Conservation (phyloP, 2,888 invertebrate genomes). For the Monochamus alternatus region DNA sequence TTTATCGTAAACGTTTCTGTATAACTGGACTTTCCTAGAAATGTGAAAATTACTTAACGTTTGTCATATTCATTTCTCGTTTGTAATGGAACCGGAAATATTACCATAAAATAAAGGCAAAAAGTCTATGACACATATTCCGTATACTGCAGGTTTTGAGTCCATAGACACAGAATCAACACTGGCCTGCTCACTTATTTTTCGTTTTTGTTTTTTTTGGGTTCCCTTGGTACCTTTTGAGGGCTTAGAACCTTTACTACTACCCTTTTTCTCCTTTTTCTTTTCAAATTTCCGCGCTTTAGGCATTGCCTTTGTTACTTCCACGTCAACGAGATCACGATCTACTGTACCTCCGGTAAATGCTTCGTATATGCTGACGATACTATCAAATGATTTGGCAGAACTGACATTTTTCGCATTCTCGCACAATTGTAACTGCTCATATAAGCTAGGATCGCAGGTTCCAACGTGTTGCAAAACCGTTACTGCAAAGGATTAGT, state of each 20-base stretch:
- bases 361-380: constrained; percentile 60
- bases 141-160: constrained; percentile 46
- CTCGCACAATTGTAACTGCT: constrained; percentile 52
- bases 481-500: constrained; percentile 52
- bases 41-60: not conserved
- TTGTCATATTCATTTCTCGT: not conserved
- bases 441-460: constrained; percentile 53
- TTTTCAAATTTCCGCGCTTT: constrained; percentile 34
- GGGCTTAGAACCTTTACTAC: constrained; percentile 28
- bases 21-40: constrained; percentile 51
- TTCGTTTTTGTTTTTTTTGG: constrained; percentile 7
- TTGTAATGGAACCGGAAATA: constrained; percentile 5
- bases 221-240: not conserved
- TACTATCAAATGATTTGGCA: constrained; percentile 55
- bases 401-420: constrained; percentile 23
- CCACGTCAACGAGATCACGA: constrained; percentile 24
- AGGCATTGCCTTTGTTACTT: constrained; percentile 25
- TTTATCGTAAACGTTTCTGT: constrained; percentile 57
- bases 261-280: constrained; percentile 45
- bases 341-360: constrained; percentile 56
- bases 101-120: constrained; percentile 57
- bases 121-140: constrained; percentile 58
- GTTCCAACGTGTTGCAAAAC: constrained; percentile 57
- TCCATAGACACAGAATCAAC: not conserved
- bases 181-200: not conserved